Evolutionary conservation across 2,888 invertebrate genomes (phyloP), one percentile per base, ranked within the genome.

Genomic region (Opisthograptis luteolata): DNA sequence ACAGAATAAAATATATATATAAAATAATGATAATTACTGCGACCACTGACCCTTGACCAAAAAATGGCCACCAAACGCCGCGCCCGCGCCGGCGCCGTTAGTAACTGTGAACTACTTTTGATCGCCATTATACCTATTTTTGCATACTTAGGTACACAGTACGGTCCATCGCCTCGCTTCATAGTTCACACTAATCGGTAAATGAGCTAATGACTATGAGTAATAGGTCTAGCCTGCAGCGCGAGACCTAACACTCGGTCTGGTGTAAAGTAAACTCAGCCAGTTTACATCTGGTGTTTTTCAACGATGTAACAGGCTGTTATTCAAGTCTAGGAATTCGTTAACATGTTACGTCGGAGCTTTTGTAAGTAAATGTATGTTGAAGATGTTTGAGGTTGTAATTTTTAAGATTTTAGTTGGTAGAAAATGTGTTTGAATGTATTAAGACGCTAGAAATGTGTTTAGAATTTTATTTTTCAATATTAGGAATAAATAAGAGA

Each of bases 201-300:
- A n/a, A 45, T 36, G 24, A 50, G 19, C 19, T 43, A 43, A 34
- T 22, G 2, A 10, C 25, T 6, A 14, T 45, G 17, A 51, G 10
- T 44, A 40, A 45, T 51, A 28, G 20, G 37, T 42, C 48, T 37
- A 37, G 44, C 15, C 25, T 24, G 32, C 37, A 12, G 20, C 13
- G 9, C 30, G 7, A 39, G 4, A 27, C 15, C 37, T 40, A 49
- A 32, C 39, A 43, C 15, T 22, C 39, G 17, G 35, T 31, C 39
- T 42, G 19, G 19, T 36, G 15, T 47, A 35, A 41, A 30, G 15
- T 47, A 35, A 41, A 30, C 42, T 14, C 39, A 41, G 7, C 10
- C n/a, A 34, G 25, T 32, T 32, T 42, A 34, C 40, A 45, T 51
- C 50, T 51, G 50, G 40, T 28, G 10, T 28, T 28, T 20, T 19